phyloP scores from a whole-genome alignment of 2,888 invertebrate species.

The Sympetrum striolatum region DNA sequence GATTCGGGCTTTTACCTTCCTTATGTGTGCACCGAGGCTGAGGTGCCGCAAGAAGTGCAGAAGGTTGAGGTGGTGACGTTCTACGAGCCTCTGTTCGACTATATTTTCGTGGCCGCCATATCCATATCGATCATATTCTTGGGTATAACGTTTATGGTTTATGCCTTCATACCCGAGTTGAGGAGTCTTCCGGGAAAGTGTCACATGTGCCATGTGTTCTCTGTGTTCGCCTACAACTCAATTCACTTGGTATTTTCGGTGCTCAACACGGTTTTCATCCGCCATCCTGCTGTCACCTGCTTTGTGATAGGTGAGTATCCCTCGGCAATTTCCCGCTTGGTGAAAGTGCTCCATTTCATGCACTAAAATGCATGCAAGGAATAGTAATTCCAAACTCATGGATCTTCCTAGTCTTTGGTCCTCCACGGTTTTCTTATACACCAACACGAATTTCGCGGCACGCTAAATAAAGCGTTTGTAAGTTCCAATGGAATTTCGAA shows the following conservation, averaged over 20 bases:
- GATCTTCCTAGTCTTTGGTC: no score
- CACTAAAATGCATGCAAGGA: no score
- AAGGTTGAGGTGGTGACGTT: neutral
- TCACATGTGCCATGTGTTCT: slow-evolving; percentile 27
- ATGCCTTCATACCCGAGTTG: slow-evolving; percentile 12
- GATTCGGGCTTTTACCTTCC: slow-evolving; percentile 16
- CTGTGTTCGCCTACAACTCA: slow-evolving; percentile 5
- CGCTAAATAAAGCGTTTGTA: no score
- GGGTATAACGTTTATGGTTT: neutral
- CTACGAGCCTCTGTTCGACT: slow-evolving; percentile 16
- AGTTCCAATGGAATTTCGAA: no score
- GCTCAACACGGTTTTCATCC: slow-evolving; percentile 13
- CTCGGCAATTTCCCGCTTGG: no score
- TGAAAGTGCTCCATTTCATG: no score
- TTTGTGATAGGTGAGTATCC: neutral
- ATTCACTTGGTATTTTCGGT: slow-evolving; percentile 11
- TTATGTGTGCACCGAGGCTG: neutral
- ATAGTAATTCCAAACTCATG: no score
- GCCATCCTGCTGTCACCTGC: neutral
- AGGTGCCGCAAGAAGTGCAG: neutral
- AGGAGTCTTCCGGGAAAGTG: slow-evolving; percentile 22
- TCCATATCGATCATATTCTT: neutral
- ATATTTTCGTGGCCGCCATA: neutral
- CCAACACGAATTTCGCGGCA: no score
- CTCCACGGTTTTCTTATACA: no score